A percentile compares a stretch with the other conserved stretches of the same genome.
Conservation (phyloP, 2,797 vertebrate species). For the Spheniscus humboldti region DNA sequence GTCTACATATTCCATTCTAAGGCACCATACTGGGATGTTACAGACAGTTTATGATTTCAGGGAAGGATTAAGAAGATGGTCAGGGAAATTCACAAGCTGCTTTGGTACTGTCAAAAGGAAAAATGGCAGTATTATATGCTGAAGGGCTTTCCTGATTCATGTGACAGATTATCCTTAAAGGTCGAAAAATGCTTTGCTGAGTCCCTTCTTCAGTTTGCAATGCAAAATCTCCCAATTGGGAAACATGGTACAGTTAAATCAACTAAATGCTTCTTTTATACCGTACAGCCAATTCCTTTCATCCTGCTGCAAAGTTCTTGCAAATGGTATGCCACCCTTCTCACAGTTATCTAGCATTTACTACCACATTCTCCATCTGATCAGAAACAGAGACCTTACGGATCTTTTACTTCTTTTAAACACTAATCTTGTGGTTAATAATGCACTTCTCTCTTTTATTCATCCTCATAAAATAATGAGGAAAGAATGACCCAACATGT, state of each 20-base stretch:
- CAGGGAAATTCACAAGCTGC: not conserved
- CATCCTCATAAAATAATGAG: not conserved
- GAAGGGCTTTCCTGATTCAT: not conserved
- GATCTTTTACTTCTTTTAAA: slow-evolving; percentile 14
- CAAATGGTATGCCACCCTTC: not conserved
- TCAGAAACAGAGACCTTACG: not conserved
- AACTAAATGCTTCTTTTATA: not conserved
- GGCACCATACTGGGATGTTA: not conserved
- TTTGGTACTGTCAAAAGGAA: not conserved
- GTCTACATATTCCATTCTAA: not conserved
- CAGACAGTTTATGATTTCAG: not conserved
- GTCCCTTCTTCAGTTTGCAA: not conserved
- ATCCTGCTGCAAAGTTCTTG: not conserved
- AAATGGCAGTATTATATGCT: not conserved
- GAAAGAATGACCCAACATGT: not conserved
- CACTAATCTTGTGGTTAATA: not conserved
- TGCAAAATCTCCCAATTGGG: slow-evolving; percentile 9
- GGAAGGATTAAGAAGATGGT: not conserved
- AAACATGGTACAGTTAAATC: slow-evolving; percentile 4
- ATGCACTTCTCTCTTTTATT: not conserved
- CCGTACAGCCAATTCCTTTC: not conserved
- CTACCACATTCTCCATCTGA: not conserved
- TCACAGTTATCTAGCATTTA: not conserved
- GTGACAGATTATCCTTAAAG: not conserved
- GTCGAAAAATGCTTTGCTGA: not conserved